Evolutionary conservation across 1,140 invertebrate genomes (phyloP), one percentile per base, ranked within the genome.

Genomic region (Eulimnadia texana): DNA sequence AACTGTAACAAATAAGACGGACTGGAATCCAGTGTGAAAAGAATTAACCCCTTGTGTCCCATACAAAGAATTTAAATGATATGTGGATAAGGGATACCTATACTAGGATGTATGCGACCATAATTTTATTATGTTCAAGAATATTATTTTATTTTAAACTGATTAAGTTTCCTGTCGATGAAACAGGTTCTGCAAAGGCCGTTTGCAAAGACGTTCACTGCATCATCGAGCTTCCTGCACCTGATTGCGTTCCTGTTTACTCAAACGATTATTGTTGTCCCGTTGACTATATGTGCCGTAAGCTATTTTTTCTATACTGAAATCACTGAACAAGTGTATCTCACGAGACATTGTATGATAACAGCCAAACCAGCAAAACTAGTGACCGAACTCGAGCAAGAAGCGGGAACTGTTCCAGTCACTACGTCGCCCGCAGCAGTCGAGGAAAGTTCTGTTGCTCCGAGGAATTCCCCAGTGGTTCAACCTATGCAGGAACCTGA

Each of bases 211-310:
- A 57, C 16, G 50, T 20, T 23, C 50, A 50, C 24, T 63, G 62
- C 50, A 2, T 54, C 11, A n/a, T 52, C 0, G 25, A 57, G 9
- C 27, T 23, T 3, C 55, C 27, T 3, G 27, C 22, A 3, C 33
- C 33, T 42, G 50, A 33, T n/a, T 63, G 62, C 50, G 62, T 60
- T 9, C 62, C 62, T 10, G 50, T 63, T 0, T 63, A 63, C 28
- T 47, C 47, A 16, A 10, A 11, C 29, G 50, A 50, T n/a, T 50
- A 51, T n/a, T 57, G 55, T 27, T 57, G 55, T 10, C 55, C 55
- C 2, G 33, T 33, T 16, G 29, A 27, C 33, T 57, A 57, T 27
- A 57, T 23, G 33, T 57, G 55, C 28, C 27, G 55, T 57, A 57
- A 42, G 13, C 20, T n/a, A n/a, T n/a, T 19, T 10, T 13, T 22